phyloP scores from a whole-genome alignment of 2,113 vertebrate species.

The Carollia perspicillata region DNA sequence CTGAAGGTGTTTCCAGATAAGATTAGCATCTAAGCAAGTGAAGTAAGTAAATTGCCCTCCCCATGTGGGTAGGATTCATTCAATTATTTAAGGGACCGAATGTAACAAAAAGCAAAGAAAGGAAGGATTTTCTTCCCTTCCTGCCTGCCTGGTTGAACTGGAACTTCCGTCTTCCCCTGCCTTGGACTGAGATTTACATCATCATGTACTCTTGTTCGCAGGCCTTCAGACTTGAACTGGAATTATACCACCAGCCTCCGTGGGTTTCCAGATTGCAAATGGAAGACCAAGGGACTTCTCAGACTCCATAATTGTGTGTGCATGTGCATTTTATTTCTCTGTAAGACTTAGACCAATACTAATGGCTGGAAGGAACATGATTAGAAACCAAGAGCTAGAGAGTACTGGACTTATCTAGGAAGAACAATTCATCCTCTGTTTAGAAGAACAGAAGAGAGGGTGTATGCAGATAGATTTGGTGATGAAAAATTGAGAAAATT shows the following conservation, averaged over 20 bases:
- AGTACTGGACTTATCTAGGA: not conserved
- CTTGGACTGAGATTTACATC: not conserved
- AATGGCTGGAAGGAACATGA: not conserved
- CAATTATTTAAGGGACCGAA: not conserved
- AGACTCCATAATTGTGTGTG: not conserved
- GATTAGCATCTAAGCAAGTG: not conserved
- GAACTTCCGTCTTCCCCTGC: not conserved
- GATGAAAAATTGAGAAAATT: not conserved
- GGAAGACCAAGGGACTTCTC: not conserved
- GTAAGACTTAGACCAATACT: not conserved
- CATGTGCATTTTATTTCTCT: not conserved
- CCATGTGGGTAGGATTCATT: not conserved
- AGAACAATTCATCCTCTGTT: not conserved
- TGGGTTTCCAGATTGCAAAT: not conserved
- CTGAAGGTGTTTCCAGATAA: not conserved
- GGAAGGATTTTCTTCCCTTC: not conserved
- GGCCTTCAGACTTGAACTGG: not conserved
- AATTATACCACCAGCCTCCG: not conserved
- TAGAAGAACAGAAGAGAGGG: not conserved
- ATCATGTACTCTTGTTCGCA: not conserved
- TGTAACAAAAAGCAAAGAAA: not conserved
- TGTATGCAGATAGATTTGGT: not conserved
- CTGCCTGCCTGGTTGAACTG: not conserved
- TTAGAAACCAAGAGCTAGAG: not conserved
- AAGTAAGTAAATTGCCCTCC: not conserved